Conservation (phyloP, 2,888 invertebrate species). For the Petrophora chlorosata region DNA sequence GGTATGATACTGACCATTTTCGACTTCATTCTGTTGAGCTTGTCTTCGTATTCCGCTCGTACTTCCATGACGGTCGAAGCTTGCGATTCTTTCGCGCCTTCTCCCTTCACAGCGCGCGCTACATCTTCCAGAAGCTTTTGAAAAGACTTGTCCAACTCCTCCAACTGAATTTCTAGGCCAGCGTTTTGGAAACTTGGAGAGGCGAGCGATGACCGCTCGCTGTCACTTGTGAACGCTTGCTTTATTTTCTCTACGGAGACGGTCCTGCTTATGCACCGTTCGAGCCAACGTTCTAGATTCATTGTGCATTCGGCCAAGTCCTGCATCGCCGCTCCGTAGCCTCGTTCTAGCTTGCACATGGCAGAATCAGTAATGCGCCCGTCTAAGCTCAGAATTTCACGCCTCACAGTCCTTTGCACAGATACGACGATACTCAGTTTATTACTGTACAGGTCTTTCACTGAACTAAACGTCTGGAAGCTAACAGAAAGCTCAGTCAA, state of each 20-base stretch:
- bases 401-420: slow-evolving; percentile 67
- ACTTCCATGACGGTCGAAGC: slow-evolving; percentile 79
- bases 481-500: slow-evolving; percentile 68
- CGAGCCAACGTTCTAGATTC: slow-evolving; percentile 73
- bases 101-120: slow-evolving; percentile 54
- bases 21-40: slow-evolving; percentile 90
- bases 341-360: slow-evolving; percentile 67
- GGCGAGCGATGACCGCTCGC: slow-evolving; percentile 54
- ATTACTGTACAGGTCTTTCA: slow-evolving; percentile 69
- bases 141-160: slow-evolving; percentile 71
- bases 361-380: slow-evolving; percentile 54
- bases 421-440: slow-evolving; percentile 67
- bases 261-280: slow-evolving; percentile 59
- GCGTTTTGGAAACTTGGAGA: slow-evolving; percentile 62
- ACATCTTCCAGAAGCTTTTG: slow-evolving; percentile 67
- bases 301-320: slow-evolving; percentile 68
- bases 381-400: slow-evolving; percentile 67
- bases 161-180: slow-evolving; percentile 67
- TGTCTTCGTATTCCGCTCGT: slow-evolving; percentile 87
- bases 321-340: slow-evolving; percentile 70
- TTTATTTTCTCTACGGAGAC: slow-evolving; percentile 70
- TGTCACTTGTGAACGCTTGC: slow-evolving; percentile 64
- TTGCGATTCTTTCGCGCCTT: slow-evolving; percentile 56
- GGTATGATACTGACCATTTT: slow-evolving; percentile 89
- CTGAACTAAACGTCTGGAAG: slow-evolving; percentile 66